Evolutionary conservation across 2,113 vertebrate genomes (phyloP).

Genomic region (Girardinichthys multiradiatus): DNA sequence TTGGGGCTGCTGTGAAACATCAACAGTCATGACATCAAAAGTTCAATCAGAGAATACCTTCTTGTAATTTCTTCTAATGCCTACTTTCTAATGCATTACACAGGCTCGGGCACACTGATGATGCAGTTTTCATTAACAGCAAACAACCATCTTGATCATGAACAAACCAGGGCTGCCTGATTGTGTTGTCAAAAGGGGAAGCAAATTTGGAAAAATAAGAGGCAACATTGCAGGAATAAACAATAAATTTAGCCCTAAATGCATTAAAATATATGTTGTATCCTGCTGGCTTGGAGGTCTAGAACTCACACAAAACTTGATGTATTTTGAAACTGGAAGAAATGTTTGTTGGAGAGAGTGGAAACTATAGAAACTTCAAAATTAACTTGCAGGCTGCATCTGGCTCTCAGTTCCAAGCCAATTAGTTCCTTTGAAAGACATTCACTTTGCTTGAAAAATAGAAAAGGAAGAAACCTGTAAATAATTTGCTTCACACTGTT

Average conservation of each 20-base stretch:
- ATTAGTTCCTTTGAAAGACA: neutral
- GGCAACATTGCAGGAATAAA: neutral
- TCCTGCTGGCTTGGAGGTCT: too few species aligned
- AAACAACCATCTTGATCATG: too few species aligned
- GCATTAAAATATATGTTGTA: neutral
- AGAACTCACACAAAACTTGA: too few species aligned
- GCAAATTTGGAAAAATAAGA: neutral
- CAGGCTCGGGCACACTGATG: too few species aligned
- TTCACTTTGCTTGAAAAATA: neutral
- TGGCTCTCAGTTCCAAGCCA: conserved; percentile 12
- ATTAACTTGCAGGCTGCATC: conserved; percentile 2
- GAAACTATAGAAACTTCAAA: conserved; percentile 11
- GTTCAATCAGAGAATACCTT: too few species aligned
- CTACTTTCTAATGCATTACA: neutral
- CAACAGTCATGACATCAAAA: neutral
- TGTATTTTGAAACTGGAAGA: conserved; percentile 3
- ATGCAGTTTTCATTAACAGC: too few species aligned
- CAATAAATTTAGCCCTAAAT: neutral
- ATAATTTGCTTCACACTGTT: neutral
- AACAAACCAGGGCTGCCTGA: too few species aligned
- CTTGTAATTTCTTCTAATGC: too few species aligned
- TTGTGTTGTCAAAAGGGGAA: too few species aligned
- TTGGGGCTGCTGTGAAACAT: neutral
- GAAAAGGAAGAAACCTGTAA: neutral
- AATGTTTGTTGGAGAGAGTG: conserved; percentile 1